Evolutionary conservation across 2,888 invertebrate species (phyloP).

Genomic region (Cephus spinipes): DNA sequence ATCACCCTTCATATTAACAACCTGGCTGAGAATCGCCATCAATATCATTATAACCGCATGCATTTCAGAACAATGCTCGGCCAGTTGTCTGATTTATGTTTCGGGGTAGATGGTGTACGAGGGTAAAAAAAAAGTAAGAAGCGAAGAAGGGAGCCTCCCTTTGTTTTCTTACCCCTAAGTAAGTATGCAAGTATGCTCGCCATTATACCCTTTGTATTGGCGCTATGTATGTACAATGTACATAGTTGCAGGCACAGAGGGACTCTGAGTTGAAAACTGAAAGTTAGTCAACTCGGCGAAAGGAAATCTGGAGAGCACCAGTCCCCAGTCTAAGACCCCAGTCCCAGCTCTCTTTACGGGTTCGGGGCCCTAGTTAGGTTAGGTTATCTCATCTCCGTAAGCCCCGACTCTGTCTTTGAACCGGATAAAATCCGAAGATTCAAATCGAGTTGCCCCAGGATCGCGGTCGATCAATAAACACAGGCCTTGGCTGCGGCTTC

Average conservation of each 20-base stretch:
- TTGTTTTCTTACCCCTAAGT: background rate
- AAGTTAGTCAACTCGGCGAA: too few species aligned
- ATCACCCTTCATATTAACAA: slow-evolving; percentile 48
- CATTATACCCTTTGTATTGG: background rate
- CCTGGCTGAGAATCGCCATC: slow-evolving; percentile 33
- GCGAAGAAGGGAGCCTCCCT: background rate
- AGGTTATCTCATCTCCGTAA: slow-evolving; percentile 57
- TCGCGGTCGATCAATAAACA: slow-evolving; percentile 31
- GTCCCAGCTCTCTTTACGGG: slow-evolving; percentile 9
- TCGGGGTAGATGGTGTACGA: slow-evolving; percentile 1
- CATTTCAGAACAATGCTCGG: slow-evolving; percentile 29
- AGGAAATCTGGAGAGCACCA: too few species aligned
- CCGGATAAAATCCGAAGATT: slow-evolving; percentile 27
- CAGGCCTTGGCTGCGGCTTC: slow-evolving; percentile 22
- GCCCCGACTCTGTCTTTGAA: slow-evolving; percentile 22
- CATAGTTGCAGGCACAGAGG: too few species aligned
- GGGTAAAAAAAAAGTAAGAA: slow-evolving; percentile 20
- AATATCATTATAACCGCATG: slow-evolving; percentile 34
- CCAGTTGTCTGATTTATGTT: slow-evolving; percentile 32
- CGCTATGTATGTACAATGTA: too few species aligned
- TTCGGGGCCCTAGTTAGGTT: slow-evolving; percentile 53
- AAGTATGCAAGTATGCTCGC: background rate
- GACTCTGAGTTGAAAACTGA: too few species aligned
- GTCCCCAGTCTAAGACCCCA: too few species aligned
- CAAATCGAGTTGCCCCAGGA: slow-evolving; percentile 29